Evolutionary conservation across 2,113 vertebrate genomes (phyloP), one percentile per base, ranked within the genome.

Genomic region (Pongo abelii): DNA sequence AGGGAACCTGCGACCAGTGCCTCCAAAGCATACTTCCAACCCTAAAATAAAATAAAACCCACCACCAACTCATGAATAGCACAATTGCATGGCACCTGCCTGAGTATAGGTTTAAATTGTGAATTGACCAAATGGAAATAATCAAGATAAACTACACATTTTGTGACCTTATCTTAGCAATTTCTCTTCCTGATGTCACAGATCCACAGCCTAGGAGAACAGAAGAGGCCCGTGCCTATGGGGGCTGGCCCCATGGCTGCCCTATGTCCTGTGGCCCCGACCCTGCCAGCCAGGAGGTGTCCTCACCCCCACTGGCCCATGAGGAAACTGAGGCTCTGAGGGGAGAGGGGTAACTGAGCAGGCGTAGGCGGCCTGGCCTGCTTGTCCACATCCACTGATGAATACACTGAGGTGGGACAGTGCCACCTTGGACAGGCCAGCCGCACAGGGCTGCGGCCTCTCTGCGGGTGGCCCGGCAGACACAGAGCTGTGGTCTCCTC

Each of bases 91-190:
- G 35, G 55, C 27, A 27, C 52, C 12, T n/a, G 72, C 57, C 25
- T 3, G 46, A 91, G 50, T 20, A 2, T 17, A 23, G 52, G 22
- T 83, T 72, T 35, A 50, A 85, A 72, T 0, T 10, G 89, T 46
- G 93, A 50, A 92, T 78, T 93, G 69, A 91, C 80, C 90, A 87
- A 83, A 83, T 22, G 59, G 94, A 94, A 96, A 94, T 13, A 64
- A 46, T 86, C 67, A 78, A 85, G 83, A 59, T 75, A 43, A 72
- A 55, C 43, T 23, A 52, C 35, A 72, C 6, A 18, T 43, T 52
- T n/a, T 27, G 43, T 50, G 81, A 70, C 61, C 91, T 55, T 40
- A 70, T 70, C 75, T 84, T 32, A 35, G 84, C 55, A 25, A 57
- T 35, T 55, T 57, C 85, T 89, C n/a, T 57, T 81, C 52, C 7